Conservation (phyloP, 2,888 invertebrate species). For the Lochmaea crataegi region DNA sequence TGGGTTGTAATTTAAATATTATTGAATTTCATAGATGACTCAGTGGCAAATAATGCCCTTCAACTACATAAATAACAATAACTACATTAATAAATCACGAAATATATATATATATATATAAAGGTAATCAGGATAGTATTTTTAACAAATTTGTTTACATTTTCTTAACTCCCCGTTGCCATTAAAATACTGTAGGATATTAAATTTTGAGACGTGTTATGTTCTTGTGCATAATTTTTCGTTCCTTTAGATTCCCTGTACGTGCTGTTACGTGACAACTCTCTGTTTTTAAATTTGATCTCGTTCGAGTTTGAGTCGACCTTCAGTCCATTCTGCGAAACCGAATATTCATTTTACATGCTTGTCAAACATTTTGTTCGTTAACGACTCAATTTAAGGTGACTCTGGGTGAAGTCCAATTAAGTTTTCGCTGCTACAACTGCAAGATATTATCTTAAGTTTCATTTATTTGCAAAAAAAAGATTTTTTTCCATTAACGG, state of each 20-base stretch:
- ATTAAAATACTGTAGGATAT: neutral
- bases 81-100: too few relatives aligned
- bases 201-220: neutral
- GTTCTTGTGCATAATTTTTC: neutral
- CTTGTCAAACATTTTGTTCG: slow-evolving; percentile 22
- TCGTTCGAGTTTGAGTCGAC: slow-evolving; percentile 6
- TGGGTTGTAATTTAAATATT: too few relatives aligned
- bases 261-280: slow-evolving; percentile 21
- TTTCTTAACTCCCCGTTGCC: neutral
- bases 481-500: too few relatives aligned
- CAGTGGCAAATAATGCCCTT: too few relatives aligned
- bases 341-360: slow-evolving; percentile 28
- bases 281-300: slow-evolving; percentile 30
- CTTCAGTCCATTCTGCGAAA: slow-evolving; percentile 25
- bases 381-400: slow-evolving; percentile 28
- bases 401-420: slow-evolving; percentile 25
- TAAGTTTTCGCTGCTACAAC: slow-evolving; percentile 7
- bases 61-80: too few relatives aligned
- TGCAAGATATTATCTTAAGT: neutral
- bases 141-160: neutral
- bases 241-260: neutral
- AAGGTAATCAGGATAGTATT: neutral
- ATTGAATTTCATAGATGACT: too few relatives aligned
- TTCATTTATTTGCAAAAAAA: too few relatives aligned
- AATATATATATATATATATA: too few relatives aligned